These are phyloP conservation scores for Drosophila nr. perissopoda DNA, from an alignment of 2,888 invertebrate species.

Conservation along the genomic window DNA sequence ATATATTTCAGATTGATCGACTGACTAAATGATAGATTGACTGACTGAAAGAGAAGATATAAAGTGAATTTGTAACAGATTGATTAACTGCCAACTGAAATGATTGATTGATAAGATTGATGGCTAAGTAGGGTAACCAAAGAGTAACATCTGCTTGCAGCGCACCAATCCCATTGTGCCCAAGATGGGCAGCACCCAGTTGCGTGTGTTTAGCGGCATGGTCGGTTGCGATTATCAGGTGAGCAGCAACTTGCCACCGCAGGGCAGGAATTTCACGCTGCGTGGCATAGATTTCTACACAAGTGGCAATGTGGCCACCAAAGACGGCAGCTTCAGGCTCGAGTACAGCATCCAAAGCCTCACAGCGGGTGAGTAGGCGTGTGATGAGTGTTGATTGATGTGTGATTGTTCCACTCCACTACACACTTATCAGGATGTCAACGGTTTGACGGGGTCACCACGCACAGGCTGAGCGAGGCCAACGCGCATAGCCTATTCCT, in stretches of 20 bases:
- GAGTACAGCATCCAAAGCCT: slow-evolving; percentile 48
- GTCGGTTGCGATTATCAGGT: slow-evolving; percentile 84
- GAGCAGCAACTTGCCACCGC: slow-evolving; percentile 59
- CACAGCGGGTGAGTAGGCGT: slow-evolving; percentile 57
- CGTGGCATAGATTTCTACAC: slow-evolving; percentile 64
- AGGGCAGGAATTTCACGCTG: slow-evolving; percentile 53
- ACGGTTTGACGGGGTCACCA: slow-evolving; percentile 42
- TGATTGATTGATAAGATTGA: neutral
- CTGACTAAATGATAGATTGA: too few species aligned
- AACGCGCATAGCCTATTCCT: slow-evolving; percentile 69
- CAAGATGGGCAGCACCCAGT: slow-evolving; percentile 87
- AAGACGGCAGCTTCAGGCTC: slow-evolving; percentile 45
- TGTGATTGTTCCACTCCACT: neutral
- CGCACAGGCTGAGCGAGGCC: slow-evolving; percentile 52
- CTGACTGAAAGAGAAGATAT: neutral
- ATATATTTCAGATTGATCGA: neutral
- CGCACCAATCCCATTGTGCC: slow-evolving; percentile 88
- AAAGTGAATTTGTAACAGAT: neutral
- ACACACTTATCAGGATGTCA: slow-evolving; percentile 64
- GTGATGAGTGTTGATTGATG: neutral
- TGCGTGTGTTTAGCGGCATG: slow-evolving; percentile 90
- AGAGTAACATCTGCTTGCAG: slow-evolving; percentile 81
- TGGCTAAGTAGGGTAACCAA: neutral
- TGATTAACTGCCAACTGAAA: neutral
- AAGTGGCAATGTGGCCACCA: slow-evolving; percentile 65